Base-by-base conservation (phyloP, 2,888 invertebrate genomes). In the Ligdia adustata region DNA sequence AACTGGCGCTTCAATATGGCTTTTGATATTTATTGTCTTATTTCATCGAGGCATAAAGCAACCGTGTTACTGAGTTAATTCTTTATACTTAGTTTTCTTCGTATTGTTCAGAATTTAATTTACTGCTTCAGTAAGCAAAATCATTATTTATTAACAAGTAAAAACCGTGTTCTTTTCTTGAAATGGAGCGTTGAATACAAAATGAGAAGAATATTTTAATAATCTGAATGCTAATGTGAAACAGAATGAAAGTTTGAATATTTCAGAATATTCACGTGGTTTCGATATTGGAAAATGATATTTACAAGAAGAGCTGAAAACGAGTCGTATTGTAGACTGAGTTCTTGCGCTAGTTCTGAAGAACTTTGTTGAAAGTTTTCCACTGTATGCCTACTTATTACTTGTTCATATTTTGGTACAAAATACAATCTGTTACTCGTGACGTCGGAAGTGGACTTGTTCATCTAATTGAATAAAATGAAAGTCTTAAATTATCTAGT, bases 131-230 rank as follows among this genome's bases (percentile, higher is more conserved):
- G 66, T 72, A 69, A 64, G 66, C 63, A 51, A 49, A 54, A 47
- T 50, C 51, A 75, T 77, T 71, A 67, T 68, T 75, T 80, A 80
- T 82, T 76, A 73, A 78, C 60, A 65, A 66, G 64, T 57, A 65
- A 54, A 66, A 70, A 72, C 71, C 59, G 67, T 65, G 68, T 71
- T 72, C 70, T 74, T 73, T 69, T 72, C 66, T 63, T 60, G 60
- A 70, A 75, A 78, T 69, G 61, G 69, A 71, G 64, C 38, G 38
- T 48, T 37, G 48, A 49, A 49, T 49, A 49, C 42, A 28, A 28
- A 49, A 49, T 49, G 48, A 33, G 34, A 32, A 22, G 41, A 49
- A 43, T 51, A 51, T 42, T 41, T 45, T 42, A 41, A 42, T 51
- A 41, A 35, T 35, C 20, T 9, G 9, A 9, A 45, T 29, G 48